A percentile compares a stretch with the other conserved stretches of the same genome.
Conservation (phyloP, 2,888 invertebrate species). For the Heliconius ismenius region DNA sequence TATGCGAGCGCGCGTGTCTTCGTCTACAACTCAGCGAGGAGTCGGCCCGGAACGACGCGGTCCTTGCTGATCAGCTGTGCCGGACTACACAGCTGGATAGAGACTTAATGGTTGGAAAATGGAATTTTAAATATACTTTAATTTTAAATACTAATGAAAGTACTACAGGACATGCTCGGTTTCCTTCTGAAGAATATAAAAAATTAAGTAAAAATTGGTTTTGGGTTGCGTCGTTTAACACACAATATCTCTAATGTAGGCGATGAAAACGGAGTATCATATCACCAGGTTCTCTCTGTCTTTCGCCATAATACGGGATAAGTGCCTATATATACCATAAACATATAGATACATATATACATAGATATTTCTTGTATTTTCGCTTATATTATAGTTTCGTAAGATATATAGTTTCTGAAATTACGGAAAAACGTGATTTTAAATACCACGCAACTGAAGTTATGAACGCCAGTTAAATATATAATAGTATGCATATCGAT, state of each 20-base stretch:
- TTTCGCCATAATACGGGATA: neutral
- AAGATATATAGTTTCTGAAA: neutral
- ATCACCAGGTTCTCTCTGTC: neutral
- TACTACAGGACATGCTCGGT: too few relatives aligned
- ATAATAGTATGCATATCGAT: too few relatives aligned
- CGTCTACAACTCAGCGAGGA: slow-evolving; percentile 57
- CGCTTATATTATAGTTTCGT: too few relatives aligned
- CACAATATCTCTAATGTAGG: neutral
- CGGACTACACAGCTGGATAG: slow-evolving; percentile 61
- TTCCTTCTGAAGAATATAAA: too few relatives aligned
- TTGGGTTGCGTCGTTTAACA: neutral
- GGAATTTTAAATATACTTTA: neutral
- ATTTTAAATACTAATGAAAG: too few relatives aligned
- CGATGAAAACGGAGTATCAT: neutral
- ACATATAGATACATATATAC: neutral
- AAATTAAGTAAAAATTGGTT: too few relatives aligned
- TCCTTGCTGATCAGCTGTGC: slow-evolving; percentile 59
- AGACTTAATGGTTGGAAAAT: slow-evolving; percentile 58
- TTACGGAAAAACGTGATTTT: neutral
- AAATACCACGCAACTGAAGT: neutral
- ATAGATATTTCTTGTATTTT: neutral
- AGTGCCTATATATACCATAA: neutral
- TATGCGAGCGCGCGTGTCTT: slow-evolving; percentile 57
- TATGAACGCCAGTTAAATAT: neutral
- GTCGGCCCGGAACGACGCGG: slow-evolving; percentile 52